These are phyloP conservation scores for Drosophila mauritiana DNA, from an alignment of 1,140 invertebrate genomes.

Conservation along the genomic window DNA sequence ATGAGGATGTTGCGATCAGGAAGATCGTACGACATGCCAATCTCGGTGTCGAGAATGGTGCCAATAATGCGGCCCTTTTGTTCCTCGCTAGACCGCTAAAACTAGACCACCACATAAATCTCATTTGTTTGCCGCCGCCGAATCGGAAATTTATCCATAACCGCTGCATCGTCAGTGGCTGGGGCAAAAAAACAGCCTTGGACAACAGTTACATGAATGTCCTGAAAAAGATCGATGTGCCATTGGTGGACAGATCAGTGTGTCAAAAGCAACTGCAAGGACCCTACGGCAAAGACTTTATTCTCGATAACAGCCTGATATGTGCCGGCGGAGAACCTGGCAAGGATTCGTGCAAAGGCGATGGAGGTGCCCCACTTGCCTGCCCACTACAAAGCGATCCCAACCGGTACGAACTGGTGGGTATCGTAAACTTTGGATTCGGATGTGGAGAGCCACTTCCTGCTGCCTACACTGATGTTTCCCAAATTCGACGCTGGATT, in stretches of 20 bases:
- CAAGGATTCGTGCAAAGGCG: conserved; percentile 90
- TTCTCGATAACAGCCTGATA: conserved; percentile 84
- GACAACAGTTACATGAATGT: conserved; percentile 87
- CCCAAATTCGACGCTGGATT: conserved; percentile 81
- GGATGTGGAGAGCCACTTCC: conserved; percentile 87
- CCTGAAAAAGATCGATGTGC: conserved; percentile 87
- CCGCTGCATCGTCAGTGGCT: conserved; percentile 91
- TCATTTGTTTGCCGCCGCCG: conserved; percentile 86
- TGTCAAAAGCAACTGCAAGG: conserved; percentile 84
- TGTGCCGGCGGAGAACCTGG: conserved; percentile 88
- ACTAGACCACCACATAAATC: conserved; percentile 87
- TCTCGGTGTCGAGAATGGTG: conserved; percentile 82
- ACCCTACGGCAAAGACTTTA: conserved; percentile 69
- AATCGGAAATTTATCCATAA: conserved; percentile 78
- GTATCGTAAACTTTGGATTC: conserved; percentile 89
- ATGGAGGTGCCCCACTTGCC: conserved; percentile 89
- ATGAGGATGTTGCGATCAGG: conserved; percentile 86
- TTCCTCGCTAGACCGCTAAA: conserved; percentile 85
- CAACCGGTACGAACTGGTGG: conserved; percentile 86
- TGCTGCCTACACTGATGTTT: conserved; percentile 91
- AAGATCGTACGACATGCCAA: conserved; percentile 86
- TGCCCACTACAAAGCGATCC: conserved; percentile 86
- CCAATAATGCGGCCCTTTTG: conserved; percentile 87
- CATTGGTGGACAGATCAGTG: conserved; percentile 80
- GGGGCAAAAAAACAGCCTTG: conserved; percentile 90